Percentiles rank a stretch among this genome's conserved stretches.
Evolutionary conservation across 30 jellyfish, hydroid and myxozoan species (phyloP).

Genomic region (Aurelia aurita): DNA sequence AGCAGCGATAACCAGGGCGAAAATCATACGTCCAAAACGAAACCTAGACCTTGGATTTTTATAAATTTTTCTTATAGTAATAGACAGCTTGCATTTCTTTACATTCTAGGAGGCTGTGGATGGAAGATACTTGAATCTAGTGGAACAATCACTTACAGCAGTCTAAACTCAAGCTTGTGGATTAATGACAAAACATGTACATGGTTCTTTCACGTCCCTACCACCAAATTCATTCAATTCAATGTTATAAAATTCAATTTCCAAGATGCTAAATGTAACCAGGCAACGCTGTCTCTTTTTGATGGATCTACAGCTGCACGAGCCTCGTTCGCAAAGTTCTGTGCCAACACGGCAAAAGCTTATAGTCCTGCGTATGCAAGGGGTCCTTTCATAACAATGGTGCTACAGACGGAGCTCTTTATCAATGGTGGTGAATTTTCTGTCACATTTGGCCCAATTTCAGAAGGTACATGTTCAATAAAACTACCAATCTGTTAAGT

Average conservation of each 20-base stretch:
- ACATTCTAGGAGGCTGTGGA: conserved; percentile 23
- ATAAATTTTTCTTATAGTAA: no score
- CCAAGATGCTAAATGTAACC: not conserved
- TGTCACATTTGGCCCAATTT: no score
- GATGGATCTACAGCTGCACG: conserved; percentile 23
- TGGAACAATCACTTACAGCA: conserved; percentile 20
- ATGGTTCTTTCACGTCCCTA: conserved; percentile 2
- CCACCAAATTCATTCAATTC: not conserved
- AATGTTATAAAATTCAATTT: not conserved
- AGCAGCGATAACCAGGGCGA: no score
- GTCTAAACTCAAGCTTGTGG: not conserved
- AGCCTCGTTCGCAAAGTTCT: not conserved
- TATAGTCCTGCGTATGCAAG: not conserved
- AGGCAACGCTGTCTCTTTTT: not conserved
- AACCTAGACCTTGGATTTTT: no score
- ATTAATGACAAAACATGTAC: not conserved
- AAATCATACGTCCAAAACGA: no score
- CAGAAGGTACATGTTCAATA: no score
- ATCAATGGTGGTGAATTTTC: not conserved
- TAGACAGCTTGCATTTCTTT: not conserved
- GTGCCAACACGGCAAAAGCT: conserved; percentile 12
- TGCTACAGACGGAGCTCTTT: not conserved
- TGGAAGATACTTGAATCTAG: conserved; percentile 8
- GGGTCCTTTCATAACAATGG: conserved; percentile 12
- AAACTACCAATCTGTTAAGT: no score